Evolutionary conservation across 2,113 vertebrate species (phyloP).

Genomic region (Tenrec ecaudatus): DNA sequence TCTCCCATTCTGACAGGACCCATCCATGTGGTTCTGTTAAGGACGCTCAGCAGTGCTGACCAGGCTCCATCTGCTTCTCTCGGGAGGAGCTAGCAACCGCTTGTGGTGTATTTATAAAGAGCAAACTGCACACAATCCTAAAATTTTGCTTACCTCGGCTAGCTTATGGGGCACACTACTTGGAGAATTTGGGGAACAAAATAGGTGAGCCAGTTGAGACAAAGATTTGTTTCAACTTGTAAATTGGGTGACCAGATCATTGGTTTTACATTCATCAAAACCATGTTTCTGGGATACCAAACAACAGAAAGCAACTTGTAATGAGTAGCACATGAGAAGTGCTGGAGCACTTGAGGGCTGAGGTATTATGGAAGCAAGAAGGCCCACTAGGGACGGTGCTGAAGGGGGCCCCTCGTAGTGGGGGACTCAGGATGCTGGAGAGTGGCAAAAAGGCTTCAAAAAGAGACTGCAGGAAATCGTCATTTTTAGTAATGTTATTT

Average conservation of each 20-base stretch:
- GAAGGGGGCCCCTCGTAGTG: too few relatives aligned
- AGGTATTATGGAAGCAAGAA: neutral
- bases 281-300: constrained; percentile 19
- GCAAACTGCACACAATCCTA: constrained; percentile 15
- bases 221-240: neutral
- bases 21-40: neutral
- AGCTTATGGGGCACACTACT: neutral
- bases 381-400: neutral
- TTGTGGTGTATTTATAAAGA: constrained; percentile 54
- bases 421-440: neutral
- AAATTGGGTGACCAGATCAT: too few relatives aligned
- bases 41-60: neutral
- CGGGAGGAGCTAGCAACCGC: constrained; percentile 46
- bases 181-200: constrained; percentile 8
- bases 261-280: too few relatives aligned
- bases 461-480: neutral
- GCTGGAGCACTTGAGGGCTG: neutral
- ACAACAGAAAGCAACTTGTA: constrained; percentile 1
- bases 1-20: neutral
- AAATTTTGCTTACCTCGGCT: neutral
- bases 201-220: neutral
- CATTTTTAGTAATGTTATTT: constrained; percentile 10
- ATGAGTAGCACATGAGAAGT: constrained; percentile 7
- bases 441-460: neutral
- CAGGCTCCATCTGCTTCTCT: neutral